phyloP scores from a whole-genome alignment of 2,888 invertebrate species.

The Aethes cnicana region DNA sequence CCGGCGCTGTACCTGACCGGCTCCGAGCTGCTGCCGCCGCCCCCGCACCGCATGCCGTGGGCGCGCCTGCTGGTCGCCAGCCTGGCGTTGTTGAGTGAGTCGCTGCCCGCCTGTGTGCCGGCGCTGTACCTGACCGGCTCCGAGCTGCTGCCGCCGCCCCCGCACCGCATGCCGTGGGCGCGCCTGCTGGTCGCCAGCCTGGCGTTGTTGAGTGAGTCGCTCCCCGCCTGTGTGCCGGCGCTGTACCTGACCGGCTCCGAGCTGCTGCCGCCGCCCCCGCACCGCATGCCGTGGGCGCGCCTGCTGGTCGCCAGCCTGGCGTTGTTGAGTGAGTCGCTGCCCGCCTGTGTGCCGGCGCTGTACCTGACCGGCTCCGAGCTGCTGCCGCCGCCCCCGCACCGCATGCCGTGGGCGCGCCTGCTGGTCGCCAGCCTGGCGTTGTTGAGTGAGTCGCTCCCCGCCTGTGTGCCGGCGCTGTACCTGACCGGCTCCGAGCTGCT shows the following conservation, averaged over 20 bases:
- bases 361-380: too few relatives aligned
- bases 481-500: too few relatives aligned
- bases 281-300: conserved; percentile 93
- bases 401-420: too few relatives aligned
- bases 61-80: conserved; percentile 90
- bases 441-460: too few relatives aligned
- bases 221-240: conserved; percentile 53
- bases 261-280: conserved; percentile 86
- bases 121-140: conserved; percentile 92
- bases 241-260: conserved; percentile 94
- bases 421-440: too few relatives aligned
- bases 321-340: conserved; percentile 85
- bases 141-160: conserved; percentile 87
- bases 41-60: conserved; percentile 94
- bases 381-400: too few relatives aligned
- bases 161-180: conserved; percentile 93
- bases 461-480: too few relatives aligned
- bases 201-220: conserved; percentile 88
- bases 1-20: conserved; percentile 91
- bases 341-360: neutral
- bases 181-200: conserved; percentile 90
- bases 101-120: neutral
- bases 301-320: conserved; percentile 90
- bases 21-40: conserved; percentile 87
- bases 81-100: conserved; percentile 88